Base-by-base conservation (phyloP, 2,797 vertebrate species). In the Cygnus olor region DNA sequence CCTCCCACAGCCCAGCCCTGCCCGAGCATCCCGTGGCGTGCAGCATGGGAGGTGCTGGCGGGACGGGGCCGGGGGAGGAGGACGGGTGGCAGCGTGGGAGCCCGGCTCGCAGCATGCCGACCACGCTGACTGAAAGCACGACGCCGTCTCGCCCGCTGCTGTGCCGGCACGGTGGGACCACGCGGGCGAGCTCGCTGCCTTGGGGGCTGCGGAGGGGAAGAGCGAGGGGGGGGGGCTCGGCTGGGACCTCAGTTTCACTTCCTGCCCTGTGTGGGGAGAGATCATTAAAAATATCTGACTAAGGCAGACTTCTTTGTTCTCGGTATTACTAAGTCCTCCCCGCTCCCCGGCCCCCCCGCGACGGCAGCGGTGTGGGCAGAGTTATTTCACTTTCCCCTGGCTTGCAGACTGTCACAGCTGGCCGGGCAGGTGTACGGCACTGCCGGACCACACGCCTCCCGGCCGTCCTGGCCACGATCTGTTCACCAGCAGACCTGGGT, bases 201-300 rank as follows among this genome's bases (percentile, higher is more conserved):
- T 2, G 38, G 80, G 84, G 84, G 49, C 53, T 79, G 93, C 88
- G 6, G 9, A 61, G 47, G 28, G 20, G 71, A 76, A 83, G 91
- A 5, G 18, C 2, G 32, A 49, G 38, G 22, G 72, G 90, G 89
- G 95, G 95, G 95, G 94, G 68, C 93, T 96, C 36, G 58, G n/a
- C 92, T 93, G 91, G 89, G 96, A 96, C 96, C 94, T 95, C 2
- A 1, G 98, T 98, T 98, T 98, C 98, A 97, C 97, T 98, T 98
- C 97, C 98, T 98, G 98, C 97, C 96, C 92, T 88, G 64, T 95
- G 96, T 89, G 93, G 96, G 91, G 94, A 95, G 95, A 96, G 89
- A 94, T 96, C 96, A 97, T 96, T 98, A 98, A 98, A 98, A 98
- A 97, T 98, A 98, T 98, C 98, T 97, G 98, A 91, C 97, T 97